Base-by-base conservation (phyloP, 2,888 invertebrate genomes). In the Calliphora vomitoria region DNA sequence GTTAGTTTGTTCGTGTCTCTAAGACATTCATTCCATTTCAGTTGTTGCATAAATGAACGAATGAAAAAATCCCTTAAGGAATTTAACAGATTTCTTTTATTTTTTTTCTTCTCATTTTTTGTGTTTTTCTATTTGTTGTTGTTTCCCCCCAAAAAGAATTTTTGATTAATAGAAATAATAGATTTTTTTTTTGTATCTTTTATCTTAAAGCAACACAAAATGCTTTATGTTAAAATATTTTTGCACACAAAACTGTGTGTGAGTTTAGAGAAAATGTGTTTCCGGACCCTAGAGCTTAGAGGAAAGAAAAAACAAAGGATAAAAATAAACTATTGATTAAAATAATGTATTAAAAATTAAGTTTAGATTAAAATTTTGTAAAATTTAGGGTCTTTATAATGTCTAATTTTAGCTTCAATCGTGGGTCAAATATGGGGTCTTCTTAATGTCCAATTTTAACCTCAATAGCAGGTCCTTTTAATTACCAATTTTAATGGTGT, bases 161-260 rank as follows among this genome's bases (percentile, higher is more conserved):
- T 60, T 69, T 76, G 50, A 82, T 82, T 69, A 82, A 82, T 50
- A 58, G 38, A 75, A 68, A 82, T 82, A 71, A 38, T 55, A 66
- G 55, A 72, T 41, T 18, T 62, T 71, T 62, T 71, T 71, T 13
- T 13, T 64, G 13, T 0, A 13, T 41, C 8, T 41, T 72, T 35
- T 62, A 41, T 38, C 8, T 10, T 44, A 18, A 41, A 79, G 58
- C 58, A 47, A 25, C 5, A 60, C 6, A 38, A 60, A 60, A 10
- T 41, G 50, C n/a, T 68, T 47, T 66, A 35, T 74, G 20, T 58
- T 35, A 13, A 55, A 41, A 60, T 38, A 60, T 25, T n/a, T 41
- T 66, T 44, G 35, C 3, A 71, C 10, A 50, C 3, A 47, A 69
- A 20, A 25, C 1, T 25, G 25, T 69, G 5, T 50, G 47, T 25